A percentile compares a stretch with the other conserved stretches of the same genome.
Evolutionary conservation across 2,797 vertebrate species (phyloP).

Genomic region (Catharus ustulatus): DNA sequence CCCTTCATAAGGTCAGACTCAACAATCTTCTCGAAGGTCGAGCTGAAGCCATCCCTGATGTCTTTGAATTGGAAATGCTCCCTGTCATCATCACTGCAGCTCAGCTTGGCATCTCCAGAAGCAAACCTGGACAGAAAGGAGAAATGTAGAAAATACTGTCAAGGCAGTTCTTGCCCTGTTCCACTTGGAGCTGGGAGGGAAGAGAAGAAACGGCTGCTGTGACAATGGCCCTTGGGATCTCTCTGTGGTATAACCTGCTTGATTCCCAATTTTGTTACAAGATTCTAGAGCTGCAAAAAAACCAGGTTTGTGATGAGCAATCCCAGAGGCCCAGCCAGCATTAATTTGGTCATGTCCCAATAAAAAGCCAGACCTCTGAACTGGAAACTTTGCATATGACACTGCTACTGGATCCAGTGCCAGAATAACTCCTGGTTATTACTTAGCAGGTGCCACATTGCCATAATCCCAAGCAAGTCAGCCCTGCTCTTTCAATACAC

Average conservation of each 20-base stretch:
- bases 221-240: background rate
- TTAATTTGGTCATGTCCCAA: background rate
- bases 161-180: background rate
- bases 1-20: conserved; percentile 93
- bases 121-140: conserved; percentile 75
- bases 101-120: conserved; percentile 63
- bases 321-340: background rate
- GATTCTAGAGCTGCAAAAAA: background rate
- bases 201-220: background rate
- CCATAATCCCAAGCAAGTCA: background rate
- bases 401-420: background rate
- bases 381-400: background rate
- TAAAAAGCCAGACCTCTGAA: background rate
- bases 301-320: background rate
- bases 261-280: background rate
- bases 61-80: conserved; percentile 80
- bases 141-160: background rate
- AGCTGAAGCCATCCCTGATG: conserved; percentile 93
- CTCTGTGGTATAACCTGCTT: background rate
- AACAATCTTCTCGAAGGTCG: conserved; percentile 94
- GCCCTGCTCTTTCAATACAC: background rate
- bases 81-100: conserved; percentile 71
- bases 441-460: background rate
- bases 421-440: background rate
- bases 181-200: background rate